Evolutionary conservation across 2,888 invertebrate genomes (phyloP), one percentile per base, ranked within the genome.

Genomic region (Melanostoma scalare): DNA sequence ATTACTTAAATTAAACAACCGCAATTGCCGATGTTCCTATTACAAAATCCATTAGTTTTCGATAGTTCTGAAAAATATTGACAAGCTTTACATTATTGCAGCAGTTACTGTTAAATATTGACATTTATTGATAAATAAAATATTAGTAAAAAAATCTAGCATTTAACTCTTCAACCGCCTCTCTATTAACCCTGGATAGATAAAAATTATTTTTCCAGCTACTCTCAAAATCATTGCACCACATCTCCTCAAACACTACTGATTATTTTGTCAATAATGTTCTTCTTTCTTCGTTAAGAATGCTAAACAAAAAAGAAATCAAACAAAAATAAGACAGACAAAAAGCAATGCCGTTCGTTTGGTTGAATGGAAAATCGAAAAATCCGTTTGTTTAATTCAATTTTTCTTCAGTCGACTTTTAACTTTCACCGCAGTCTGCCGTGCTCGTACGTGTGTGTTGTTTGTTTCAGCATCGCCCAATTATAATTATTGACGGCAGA

Each of bases 341-440:
- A 82, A 78, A 42, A 30, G 50, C 31, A 82, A 71, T 50, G 3
- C 58, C 73, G 69, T 84, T 84, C 79, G 79, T 84, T 48, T 6
- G 46, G 79, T 79, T 61, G 30, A 72, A 81, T 36, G 56, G 44
- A 40, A 68, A 75, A 75, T 73, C 61, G 3, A 42, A 65, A 74
- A 79, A 84, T 71, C 48, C 20, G 63, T 74, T 79, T 55, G 71
- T 67, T 53, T 55, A n/a, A 50, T 69, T 71, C 40, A 71, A 68
- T 63, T 68, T 69, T 60, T 53, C 67, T 67, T 69, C 84, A 84
- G 84, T 84, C 79, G 65, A 84, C 46, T 79, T 71, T 42, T 61
- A 84, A 79, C 84, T 84, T 84, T 84, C 82, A 73, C 82, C 65
- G 82, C 58, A 52, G 6, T 33, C 50, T 42, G 68, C 9, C 9